These are phyloP conservation scores for Amphiduros pacificus DNA, from an alignment of 2,888 invertebrate genomes.

Conservation along the genomic window DNA sequence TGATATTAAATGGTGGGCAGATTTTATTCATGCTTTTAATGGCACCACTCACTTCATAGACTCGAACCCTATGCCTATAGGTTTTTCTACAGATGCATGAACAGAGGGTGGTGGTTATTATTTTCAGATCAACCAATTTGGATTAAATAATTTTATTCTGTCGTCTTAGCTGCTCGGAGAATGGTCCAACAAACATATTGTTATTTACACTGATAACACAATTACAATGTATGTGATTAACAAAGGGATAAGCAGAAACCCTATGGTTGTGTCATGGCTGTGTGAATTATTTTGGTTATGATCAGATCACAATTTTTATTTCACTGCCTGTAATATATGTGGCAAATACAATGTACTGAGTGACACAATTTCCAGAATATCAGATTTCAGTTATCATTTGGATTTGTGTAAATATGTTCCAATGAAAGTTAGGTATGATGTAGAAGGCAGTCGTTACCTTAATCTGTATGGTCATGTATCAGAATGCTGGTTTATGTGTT, in stretches of 20 bases:
- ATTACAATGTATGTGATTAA: constrained; percentile 1
- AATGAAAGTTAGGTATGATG: too few relatives aligned
- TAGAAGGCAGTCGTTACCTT: too few relatives aligned
- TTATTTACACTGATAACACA: constrained; percentile 3
- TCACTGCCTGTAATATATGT: background rate
- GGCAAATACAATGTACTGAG: background rate
- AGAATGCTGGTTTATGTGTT: too few relatives aligned
- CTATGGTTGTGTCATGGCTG: background rate
- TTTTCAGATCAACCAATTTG: background rate
- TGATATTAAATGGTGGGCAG: background rate
- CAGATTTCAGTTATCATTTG: background rate
- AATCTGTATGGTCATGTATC: too few relatives aligned
- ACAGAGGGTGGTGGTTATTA: background rate
- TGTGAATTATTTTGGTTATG: background rate
- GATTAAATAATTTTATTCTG: background rate
- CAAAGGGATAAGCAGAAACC: constrained; percentile 3
- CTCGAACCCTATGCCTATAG: background rate
- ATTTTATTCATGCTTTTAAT: background rate
- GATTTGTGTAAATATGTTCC: background rate
- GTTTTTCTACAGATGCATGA: too few relatives aligned
- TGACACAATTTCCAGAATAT: background rate
- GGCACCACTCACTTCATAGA: background rate
- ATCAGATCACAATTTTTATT: background rate
- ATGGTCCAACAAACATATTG: background rate
- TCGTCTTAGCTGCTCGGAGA: constrained; percentile 2